Conservation (phyloP, 2,797 vertebrate species). For the Anguilla marmorata region DNA sequence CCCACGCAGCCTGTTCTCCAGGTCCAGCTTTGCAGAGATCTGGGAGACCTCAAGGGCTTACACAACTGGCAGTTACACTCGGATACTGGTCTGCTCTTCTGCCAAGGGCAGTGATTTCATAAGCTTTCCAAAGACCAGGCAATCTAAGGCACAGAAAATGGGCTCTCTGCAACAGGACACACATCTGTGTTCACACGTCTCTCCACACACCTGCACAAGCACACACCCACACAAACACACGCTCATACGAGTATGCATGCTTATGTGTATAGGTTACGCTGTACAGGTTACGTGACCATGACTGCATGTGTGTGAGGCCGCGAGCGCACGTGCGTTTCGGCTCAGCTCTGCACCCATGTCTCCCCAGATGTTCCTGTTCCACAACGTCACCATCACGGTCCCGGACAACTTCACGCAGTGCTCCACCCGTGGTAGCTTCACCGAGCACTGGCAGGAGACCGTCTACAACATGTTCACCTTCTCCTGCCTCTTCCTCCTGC, state of each 20-base stretch:
- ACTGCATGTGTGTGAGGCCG: background rate
- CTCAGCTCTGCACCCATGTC: background rate
- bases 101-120: background rate
- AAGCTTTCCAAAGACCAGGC: background rate
- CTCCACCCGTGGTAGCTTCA: conserved; percentile 80
- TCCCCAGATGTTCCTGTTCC: conserved; percentile 82
- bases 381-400: conserved; percentile 76
- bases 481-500: conserved; percentile 83
- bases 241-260: too few species aligned
- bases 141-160: background rate
- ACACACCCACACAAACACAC: too few species aligned
- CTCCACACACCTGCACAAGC: too few species aligned
- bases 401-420: conserved; percentile 85
- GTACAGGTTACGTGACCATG: background rate
- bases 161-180: background rate
- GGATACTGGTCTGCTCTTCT: background rate
- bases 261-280: background rate
- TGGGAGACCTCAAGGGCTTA: background rate
- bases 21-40: background rate
- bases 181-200: background rate
- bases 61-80: background rate
- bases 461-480: conserved; percentile 87
- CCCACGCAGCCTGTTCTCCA: background rate
- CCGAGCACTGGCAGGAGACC: conserved; percentile 79
- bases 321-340: background rate